Percentiles rank a stretch among this genome's conserved stretches.
These are phyloP conservation scores for Nephrotoma flavescens DNA, from an alignment of 2,888 invertebrate genomes.

Conservation along the genomic window DNA sequence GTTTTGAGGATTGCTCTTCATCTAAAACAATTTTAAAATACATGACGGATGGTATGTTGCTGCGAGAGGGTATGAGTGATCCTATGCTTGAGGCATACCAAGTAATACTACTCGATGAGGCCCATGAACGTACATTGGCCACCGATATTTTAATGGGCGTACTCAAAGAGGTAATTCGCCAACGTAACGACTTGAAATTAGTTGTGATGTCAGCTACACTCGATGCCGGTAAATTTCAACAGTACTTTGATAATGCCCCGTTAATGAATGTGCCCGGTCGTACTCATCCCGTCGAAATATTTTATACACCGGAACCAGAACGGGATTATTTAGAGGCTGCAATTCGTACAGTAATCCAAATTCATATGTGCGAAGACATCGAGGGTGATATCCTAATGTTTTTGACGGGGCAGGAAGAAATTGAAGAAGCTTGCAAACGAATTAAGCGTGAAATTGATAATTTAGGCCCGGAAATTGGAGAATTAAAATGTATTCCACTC, in stretches of 20 bases:
- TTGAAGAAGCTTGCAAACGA: slow-evolving; percentile 97
- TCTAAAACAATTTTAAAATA: slow-evolving; percentile 89
- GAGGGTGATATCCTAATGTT: slow-evolving; percentile 88
- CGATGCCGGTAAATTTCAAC: slow-evolving; percentile 98
- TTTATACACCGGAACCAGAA: slow-evolving; percentile 98
- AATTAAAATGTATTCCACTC: slow-evolving; percentile 93
- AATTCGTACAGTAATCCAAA: slow-evolving; percentile 86
- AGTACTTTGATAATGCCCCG: slow-evolving; percentile 97
- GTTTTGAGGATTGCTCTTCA: slow-evolving; percentile 98
- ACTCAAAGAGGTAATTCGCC: slow-evolving; percentile 79
- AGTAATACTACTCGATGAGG: slow-evolving; percentile 86
- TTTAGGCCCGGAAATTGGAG: slow-evolving; percentile 91
- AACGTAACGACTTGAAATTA: slow-evolving; percentile 82
- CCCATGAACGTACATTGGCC: slow-evolving; percentile 95
- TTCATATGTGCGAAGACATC: slow-evolving; percentile 90
- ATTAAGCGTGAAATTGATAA: slow-evolving; percentile 94
- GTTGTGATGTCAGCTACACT: slow-evolving; percentile 99
- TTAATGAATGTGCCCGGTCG: slow-evolving; percentile 96
- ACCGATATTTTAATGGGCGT: slow-evolving; percentile 99
- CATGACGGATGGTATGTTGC: slow-evolving; percentile 99
- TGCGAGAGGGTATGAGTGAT: slow-evolving; percentile 98
- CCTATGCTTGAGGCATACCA: slow-evolving; percentile 94
- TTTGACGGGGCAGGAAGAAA: slow-evolving; percentile 83
- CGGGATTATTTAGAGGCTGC: slow-evolving; percentile 96
- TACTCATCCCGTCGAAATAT: slow-evolving; percentile 93